Evolutionary conservation across 2,797 vertebrate species (phyloP).

Genomic region (Melopsittacus undulatus): DNA sequence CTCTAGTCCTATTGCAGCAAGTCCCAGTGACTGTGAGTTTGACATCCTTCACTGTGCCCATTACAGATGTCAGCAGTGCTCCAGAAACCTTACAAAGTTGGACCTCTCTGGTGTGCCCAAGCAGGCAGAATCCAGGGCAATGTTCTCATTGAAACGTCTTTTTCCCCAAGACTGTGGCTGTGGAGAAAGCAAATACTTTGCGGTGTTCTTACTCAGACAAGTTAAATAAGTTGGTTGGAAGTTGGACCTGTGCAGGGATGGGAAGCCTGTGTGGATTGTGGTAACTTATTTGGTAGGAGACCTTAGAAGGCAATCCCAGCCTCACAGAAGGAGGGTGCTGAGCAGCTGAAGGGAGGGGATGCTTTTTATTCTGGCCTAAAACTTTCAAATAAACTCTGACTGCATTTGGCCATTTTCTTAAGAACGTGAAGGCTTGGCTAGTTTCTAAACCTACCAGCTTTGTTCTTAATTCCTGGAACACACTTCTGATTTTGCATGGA

Average conservation of each 20-base stretch:
- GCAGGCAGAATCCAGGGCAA: neutral
- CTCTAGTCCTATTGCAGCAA: neutral
- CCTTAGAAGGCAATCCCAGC: neutral
- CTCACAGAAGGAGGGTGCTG: neutral
- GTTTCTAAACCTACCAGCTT: slow-evolving; percentile 5
- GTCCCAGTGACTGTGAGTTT: neutral
- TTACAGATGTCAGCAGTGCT: neutral
- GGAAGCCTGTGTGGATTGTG: neutral
- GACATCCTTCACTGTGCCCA: neutral
- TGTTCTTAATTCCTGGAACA: slow-evolving; percentile 39
- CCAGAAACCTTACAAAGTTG: neutral
- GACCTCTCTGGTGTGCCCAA: neutral
- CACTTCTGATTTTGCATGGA: slow-evolving; percentile 8
- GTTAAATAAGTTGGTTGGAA: neutral
- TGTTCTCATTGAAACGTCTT: neutral
- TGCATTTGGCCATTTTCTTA: slow-evolving; percentile 10
- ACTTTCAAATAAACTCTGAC: neutral
- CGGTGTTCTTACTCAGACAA: neutral
- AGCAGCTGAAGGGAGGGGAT: neutral
- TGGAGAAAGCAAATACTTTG: neutral
- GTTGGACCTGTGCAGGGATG: neutral
- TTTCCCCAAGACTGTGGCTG: neutral
- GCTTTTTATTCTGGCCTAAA: neutral
- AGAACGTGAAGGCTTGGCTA: neutral
- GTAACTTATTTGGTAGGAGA: neutral